Percentiles rank a stretch among this genome's conserved stretches.
These are phyloP conservation scores for Stenolophus ochropezus DNA, from an alignment of 2,888 invertebrate species.

Conservation along the genomic window DNA sequence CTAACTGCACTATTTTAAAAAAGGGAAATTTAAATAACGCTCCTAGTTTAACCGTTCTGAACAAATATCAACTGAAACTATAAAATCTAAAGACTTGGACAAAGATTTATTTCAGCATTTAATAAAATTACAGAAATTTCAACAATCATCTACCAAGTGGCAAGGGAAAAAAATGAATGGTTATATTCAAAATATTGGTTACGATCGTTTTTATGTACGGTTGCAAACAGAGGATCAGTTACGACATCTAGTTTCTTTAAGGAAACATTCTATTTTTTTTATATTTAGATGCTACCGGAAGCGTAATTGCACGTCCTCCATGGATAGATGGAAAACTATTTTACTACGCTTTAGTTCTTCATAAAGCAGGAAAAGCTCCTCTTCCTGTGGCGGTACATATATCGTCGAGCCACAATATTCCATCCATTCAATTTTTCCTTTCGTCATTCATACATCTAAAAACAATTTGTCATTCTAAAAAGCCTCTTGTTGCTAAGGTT, in stretches of 20 bases:
- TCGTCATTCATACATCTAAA: not conserved
- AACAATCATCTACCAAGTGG: not conserved
- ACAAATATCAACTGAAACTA: conserved; percentile 11
- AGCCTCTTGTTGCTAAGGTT: not conserved
- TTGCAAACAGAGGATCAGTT: not conserved
- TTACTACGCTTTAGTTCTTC: not conserved
- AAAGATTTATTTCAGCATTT: conserved; percentile 13
- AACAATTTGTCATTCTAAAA: not conserved
- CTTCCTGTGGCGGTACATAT: not conserved
- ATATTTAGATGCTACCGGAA: conserved; percentile 39
- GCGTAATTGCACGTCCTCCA: not conserved
- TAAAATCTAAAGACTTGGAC: not conserved
- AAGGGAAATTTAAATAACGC: conserved; percentile 8
- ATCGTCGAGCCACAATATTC: conserved; percentile 22
- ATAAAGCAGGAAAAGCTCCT: not conserved
- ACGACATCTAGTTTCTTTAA: conserved; percentile 6
- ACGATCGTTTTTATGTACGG: not conserved
- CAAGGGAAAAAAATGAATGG: conserved; percentile 5
- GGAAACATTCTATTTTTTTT: conserved; percentile 21
- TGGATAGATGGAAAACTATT: conserved; percentile 10
- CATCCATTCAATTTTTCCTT: conserved; percentile 1
- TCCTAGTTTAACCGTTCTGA: not conserved
- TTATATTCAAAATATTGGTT: conserved; percentile 22
- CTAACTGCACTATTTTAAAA: not conserved
- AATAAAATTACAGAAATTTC: conserved; percentile 1